Base-by-base conservation (phyloP, 2,888 invertebrate species). In the Unio pictorum region DNA sequence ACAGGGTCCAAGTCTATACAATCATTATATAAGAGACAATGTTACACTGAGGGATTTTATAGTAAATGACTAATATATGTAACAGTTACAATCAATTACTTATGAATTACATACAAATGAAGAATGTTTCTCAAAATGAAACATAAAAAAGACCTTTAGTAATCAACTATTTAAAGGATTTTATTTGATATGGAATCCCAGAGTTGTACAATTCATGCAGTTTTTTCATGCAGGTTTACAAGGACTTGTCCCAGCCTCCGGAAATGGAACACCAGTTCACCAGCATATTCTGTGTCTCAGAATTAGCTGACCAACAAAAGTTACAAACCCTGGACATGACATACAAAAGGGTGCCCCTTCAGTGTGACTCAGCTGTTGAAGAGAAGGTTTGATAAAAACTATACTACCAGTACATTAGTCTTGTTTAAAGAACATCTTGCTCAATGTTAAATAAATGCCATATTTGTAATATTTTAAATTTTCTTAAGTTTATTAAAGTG, bases 301-400 rank as follows among this genome's bases (percentile, higher is more conserved):
- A 88, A 45, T 72, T 88, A 59, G 82, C 81, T 58, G 83, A 86
- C 45, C 84, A 85, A 67, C 85, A 84, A 74, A 74, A 81, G 55
- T 68, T 84, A 59, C 82, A 84, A 73, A 84, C 84, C 0, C 76
- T 84, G 45, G 86, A 87, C 64, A 76, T 87, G 78, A 67, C 75
- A 56, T 89, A 88, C 75, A 78, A 83, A 68, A 69, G 88, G 58
- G 68, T 88, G 7, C 89, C 89, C 7, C 75, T 89, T 54, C 75
- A 80, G 55, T 85, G 83, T 66, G 86, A 89, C 66, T 69, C 69
- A 20, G 81, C 81, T 11, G 81, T 84, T 0, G 66, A 72, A 34
- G 86, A 86, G 73, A 76, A 81, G 83, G 87, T 87, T 71, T 55
- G 69, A 7, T 34, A 34, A 34, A 34, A 34, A 34, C 3, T 3